phyloP scores from a whole-genome alignment of 2,888 invertebrate genomes.

The Eustalomyia histrio region DNA sequence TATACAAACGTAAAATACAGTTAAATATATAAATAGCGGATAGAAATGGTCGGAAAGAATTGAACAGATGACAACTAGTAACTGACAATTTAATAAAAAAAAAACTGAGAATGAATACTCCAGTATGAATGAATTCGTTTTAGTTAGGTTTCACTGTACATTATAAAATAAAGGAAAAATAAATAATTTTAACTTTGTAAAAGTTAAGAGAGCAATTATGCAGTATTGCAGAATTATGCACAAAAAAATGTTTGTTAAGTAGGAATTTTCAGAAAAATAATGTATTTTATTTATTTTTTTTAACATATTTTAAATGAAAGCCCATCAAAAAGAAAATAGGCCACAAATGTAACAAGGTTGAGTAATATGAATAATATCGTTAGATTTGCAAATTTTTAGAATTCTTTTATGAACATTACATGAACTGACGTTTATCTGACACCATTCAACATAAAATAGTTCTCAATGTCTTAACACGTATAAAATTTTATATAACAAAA shows the following conservation, averaged over 20 bases:
- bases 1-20: too few species aligned
- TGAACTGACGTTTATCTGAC: too few species aligned
- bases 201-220: conserved; percentile 51
- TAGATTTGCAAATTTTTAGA: not conserved
- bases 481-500: too few species aligned
- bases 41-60: too few species aligned
- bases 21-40: too few species aligned
- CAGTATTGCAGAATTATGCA: conserved; percentile 39
- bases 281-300: not conserved
- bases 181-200: conserved; percentile 28
- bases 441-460: too few species aligned
- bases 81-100: too few species aligned
- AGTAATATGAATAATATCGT: not conserved
- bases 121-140: too few species aligned
- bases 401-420: not conserved
- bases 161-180: conserved; percentile 21
- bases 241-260: conserved; percentile 6
- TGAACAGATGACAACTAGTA: too few species aligned
- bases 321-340: not conserved
- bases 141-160: not conserved
- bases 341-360: not conserved
- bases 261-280: not conserved
- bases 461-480: too few species aligned
- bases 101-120: too few species aligned
- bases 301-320: not conserved